A percentile compares a stretch with the other conserved stretches of the same genome.
Evolutionary conservation across 2,888 invertebrate species (phyloP).

Genomic region (Drosophila maculinotata): DNA sequence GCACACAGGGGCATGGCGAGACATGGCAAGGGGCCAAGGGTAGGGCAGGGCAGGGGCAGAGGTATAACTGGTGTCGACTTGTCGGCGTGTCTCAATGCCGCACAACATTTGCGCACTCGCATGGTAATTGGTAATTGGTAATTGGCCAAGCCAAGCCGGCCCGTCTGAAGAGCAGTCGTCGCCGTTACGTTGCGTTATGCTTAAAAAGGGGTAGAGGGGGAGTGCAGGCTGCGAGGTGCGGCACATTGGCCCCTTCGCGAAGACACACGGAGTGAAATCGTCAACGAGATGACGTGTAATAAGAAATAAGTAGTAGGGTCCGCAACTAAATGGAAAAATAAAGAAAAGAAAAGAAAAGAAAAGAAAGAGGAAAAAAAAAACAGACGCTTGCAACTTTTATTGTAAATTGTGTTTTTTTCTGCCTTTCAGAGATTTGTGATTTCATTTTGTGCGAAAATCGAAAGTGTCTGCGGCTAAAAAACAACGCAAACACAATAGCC

Average conservation of each 20-base stretch:
- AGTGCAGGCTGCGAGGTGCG: slow-evolving; percentile 1
- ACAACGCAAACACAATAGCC: slow-evolving; percentile 4
- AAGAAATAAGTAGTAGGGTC: slow-evolving; percentile 60
- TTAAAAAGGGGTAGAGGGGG: slow-evolving; percentile 10
- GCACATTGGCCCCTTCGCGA: slow-evolving; percentile 68
- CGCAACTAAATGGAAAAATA: slow-evolving; percentile 16
- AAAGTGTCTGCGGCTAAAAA: slow-evolving; percentile 57
- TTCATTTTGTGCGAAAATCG: slow-evolving; percentile 74
- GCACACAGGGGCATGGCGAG: neutral
- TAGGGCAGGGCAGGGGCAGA: neutral
- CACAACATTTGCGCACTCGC: slow-evolving; percentile 56
- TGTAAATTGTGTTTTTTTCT: slow-evolving; percentile 29
- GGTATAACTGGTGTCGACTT: slow-evolving; percentile 3
- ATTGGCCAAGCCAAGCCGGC: slow-evolving; percentile 27
- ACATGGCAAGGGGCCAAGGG: neutral
- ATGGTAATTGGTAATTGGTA: slow-evolving; percentile 59
- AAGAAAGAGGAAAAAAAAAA: neutral
- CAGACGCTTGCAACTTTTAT: slow-evolving; percentile 21
- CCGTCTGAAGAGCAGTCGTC: slow-evolving; percentile 24
- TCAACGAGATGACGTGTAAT: slow-evolving; percentile 59
- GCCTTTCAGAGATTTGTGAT: slow-evolving; percentile 50
- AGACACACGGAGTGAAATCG: slow-evolving; percentile 66
- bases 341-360: neutral
- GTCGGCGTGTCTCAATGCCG: slow-evolving; percentile 50
- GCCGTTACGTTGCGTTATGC: slow-evolving; percentile 11